Evolutionary conservation across 2,888 invertebrate species (phyloP).

Genomic region (Endomychus coccineus): DNA sequence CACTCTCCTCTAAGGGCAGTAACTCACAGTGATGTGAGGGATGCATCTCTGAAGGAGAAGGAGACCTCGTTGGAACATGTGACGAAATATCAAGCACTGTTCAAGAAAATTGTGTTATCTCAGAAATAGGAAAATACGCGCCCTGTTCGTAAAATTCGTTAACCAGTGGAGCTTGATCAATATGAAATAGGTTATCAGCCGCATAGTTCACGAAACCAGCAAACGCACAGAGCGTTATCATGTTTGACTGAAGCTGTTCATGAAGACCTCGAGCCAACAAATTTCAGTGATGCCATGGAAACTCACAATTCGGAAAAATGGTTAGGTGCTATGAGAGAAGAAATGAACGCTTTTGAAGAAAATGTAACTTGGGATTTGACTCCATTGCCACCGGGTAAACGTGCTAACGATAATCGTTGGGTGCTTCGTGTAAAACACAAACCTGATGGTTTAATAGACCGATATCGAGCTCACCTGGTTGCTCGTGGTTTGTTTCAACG

Average conservation of each 20-base stretch:
- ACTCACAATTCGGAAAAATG: slow-evolving; percentile 16
- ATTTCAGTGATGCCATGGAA: slow-evolving; percentile 19
- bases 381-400: slow-evolving; percentile 14
- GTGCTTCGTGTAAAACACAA: slow-evolving; percentile 18
- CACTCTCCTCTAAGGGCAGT: no score
- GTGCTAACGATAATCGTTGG: slow-evolving; percentile 16
- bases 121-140: no score
- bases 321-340: slow-evolving; percentile 21
- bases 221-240: slow-evolving; percentile 8
- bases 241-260: slow-evolving; percentile 5
- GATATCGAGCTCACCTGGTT: slow-evolving; percentile 30
- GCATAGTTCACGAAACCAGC: no score
- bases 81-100: slow-evolving; percentile 4
- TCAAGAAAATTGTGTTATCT: no score
- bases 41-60: neutral
- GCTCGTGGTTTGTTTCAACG: slow-evolving; percentile 25
- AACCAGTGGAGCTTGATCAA: slow-evolving; percentile 6
- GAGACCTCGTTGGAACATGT: neutral
- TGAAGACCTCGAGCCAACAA: slow-evolving; percentile 8
- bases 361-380: slow-evolving; percentile 23
- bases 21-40: neutral
- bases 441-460: slow-evolving; percentile 23
- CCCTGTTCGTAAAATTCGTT: slow-evolving; percentile 5
- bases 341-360: slow-evolving; percentile 19
- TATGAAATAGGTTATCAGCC: slow-evolving; percentile 8